Base-by-base conservation (phyloP, 30 jellyfish, hydroid and myxozoan species). In the Clytia hemisphaerica region DNA sequence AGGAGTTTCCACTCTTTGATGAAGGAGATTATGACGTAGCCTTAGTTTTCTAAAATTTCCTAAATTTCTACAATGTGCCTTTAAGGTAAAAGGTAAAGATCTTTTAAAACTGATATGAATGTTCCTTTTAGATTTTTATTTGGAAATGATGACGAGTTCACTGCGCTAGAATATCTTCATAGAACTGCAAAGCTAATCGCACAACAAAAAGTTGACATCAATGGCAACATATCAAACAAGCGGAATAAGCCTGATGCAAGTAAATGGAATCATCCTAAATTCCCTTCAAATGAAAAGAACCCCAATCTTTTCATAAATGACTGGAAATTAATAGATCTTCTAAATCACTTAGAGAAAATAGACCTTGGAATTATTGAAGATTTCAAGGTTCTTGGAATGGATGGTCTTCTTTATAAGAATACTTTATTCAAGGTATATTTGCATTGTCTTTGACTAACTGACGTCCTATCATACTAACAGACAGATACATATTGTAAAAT, bases 141-240 rank as follows among this genome's bases (percentile, higher is more conserved):
- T 33, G 72, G 72, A 50, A 50, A 50, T 50, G 64, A 50, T 18
- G 64, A 50, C 64, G 64, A 50, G 25, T 50, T 50, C 25, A 19
- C 72, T 10, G 35, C 72, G 14, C 72, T 59, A 9, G 72, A 59
- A 33, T 59, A 59, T 32, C 14, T 59, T 19, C 72, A 59, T 33
- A 1, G 72, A 59, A 59, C 72, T 15, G 35, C n/a, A 29, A 28
- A 33, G 5, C 30, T 59, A 6, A 6, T 25, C 15, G 35, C 72
- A 2, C 72, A 59, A 32, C 72, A 59, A 33, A 29, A 28, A 0
- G 35, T 59, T 29, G 72, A 48, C 14, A 59, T 28, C 21, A 59
- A 59, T 24, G 72, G 72, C 12, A 59, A 48, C 7, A 59, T 59
- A 9, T n/a, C n/a, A n/a, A 59, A 59, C n/a, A 59, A 51, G 35